phyloP scores from a whole-genome alignment of 2,888 invertebrate genomes.

The Eilema sororculum region DNA sequence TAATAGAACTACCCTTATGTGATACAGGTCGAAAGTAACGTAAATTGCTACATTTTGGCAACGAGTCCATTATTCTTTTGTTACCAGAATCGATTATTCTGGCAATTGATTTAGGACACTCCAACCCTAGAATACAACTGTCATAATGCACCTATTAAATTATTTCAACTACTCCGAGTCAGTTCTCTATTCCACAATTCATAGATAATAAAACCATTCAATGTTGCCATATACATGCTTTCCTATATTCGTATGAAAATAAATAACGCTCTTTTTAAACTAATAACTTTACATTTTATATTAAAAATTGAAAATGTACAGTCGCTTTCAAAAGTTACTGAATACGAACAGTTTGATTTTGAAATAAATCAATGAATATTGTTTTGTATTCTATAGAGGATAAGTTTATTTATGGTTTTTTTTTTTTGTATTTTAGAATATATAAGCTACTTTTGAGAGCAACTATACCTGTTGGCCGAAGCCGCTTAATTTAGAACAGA shows the following conservation, averaged over 20 bases:
- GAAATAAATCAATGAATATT: not conserved
- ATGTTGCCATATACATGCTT: slow-evolving; percentile 5
- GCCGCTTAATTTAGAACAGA: not conserved
- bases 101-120: too few relatives aligned
- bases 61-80: too few relatives aligned
- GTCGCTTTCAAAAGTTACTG: not conserved
- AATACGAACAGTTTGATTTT: not conserved
- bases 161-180: too few relatives aligned
- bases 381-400: too few relatives aligned
- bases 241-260: not conserved
- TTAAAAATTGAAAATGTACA: not conserved
- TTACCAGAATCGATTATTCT: too few relatives aligned
- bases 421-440: not conserved
- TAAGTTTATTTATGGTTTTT: too few relatives aligned
- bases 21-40: too few relatives aligned
- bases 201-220: not conserved
- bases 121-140: too few relatives aligned
- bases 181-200: too few relatives aligned
- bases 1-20: too few relatives aligned
- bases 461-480: not conserved
- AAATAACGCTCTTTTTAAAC: not conserved
- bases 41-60: too few relatives aligned
- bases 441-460: not conserved
- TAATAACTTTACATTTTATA: not conserved
- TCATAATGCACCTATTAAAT: too few relatives aligned